Evolutionary conservation across 1,140 invertebrate species (phyloP), one percentile per base, ranked within the genome.

Genomic region (Cherax destructor): DNA sequence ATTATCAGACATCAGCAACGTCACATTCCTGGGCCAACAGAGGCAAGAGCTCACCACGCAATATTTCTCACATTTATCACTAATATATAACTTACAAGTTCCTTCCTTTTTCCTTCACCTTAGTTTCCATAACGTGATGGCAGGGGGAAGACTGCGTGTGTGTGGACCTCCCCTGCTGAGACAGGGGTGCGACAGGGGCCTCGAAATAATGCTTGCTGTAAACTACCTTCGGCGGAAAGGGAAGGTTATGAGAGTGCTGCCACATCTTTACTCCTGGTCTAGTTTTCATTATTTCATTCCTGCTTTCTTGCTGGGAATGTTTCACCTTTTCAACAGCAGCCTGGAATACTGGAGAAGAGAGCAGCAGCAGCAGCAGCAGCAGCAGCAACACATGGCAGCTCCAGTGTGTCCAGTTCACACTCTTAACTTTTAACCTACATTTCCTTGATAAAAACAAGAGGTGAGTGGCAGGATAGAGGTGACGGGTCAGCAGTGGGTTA

Each of bases 211-310:
- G 2, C 69, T 24, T 0, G 3, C 21, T 50, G 83, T 50, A 7
- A 72, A 72, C 61, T 41, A 7, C 61, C 65, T n/a, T 50, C 65
- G 74, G 50, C 69, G 65, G 65, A 85, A 85, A 85, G 83, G 83
- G 83, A 85, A 85, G 83, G 83, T 84, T 84, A 84, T 84, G 83
- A 9, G 61, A 16, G 16, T 72, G 83, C 74, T 85, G 83, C 83
- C 83, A 47, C n/a, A 18, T 74, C 65, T 16, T 24, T 5, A 21
- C 30, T 69, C 69, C 59, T 85, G 65, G 41, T 65, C 30, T 50
- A 85, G 24, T 85, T 50, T 49, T 74, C 24, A 74, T 24, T 41
- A 74, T 30, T 30, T 30, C n/a, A 30, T 74, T 30, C 69, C 21
- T 18, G 18, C 21, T 65, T 65, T 18, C 11, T 65, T 59, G 9